phyloP scores from a whole-genome alignment of 2,888 invertebrate species.

The Torymus texanus region DNA sequence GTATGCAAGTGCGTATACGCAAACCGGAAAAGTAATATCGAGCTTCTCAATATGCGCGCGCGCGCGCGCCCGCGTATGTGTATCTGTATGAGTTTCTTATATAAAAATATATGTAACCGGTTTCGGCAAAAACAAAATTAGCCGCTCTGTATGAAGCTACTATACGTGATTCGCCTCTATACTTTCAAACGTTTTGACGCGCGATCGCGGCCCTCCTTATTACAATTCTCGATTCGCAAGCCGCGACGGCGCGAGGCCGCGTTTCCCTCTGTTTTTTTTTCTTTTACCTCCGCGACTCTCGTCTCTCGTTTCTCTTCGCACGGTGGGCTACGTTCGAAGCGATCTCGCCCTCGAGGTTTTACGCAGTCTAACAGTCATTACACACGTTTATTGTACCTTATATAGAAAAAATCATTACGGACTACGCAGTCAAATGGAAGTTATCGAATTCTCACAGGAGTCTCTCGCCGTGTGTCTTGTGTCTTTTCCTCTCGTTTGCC shows the following conservation, averaged over 20 bases:
- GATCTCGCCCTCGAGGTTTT: constrained; percentile 46
- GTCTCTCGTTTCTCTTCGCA: constrained; percentile 27
- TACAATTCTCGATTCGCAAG: not conserved
- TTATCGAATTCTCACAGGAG: constrained; percentile 49
- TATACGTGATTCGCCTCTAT: not conserved
- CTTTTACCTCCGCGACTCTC: not conserved
- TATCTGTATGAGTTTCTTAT: constrained; percentile 29
- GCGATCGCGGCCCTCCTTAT: constrained; percentile 20
- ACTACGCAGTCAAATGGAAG: constrained; percentile 60
- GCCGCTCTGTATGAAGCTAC: constrained; percentile 50
- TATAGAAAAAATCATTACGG: constrained; percentile 56
- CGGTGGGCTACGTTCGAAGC: constrained; percentile 67
- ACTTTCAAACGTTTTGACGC: constrained; percentile 1
- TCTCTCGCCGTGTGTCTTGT: constrained; percentile 3
- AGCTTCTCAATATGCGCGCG: constrained; percentile 19
- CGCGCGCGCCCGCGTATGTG: not conserved
- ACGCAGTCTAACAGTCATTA: constrained; percentile 18
- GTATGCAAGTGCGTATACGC: not conserved
- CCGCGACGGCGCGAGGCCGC: not conserved
- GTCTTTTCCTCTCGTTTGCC: constrained; percentile 25
- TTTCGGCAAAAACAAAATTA: constrained; percentile 52
- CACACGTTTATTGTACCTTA: constrained; percentile 44
- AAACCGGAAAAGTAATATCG: constrained; percentile 49
- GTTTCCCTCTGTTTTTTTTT: constrained; percentile 1
- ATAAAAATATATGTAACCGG: constrained; percentile 54